Conservation (phyloP, 2,888 invertebrate species). For the Callyntrura sp. region DNA sequence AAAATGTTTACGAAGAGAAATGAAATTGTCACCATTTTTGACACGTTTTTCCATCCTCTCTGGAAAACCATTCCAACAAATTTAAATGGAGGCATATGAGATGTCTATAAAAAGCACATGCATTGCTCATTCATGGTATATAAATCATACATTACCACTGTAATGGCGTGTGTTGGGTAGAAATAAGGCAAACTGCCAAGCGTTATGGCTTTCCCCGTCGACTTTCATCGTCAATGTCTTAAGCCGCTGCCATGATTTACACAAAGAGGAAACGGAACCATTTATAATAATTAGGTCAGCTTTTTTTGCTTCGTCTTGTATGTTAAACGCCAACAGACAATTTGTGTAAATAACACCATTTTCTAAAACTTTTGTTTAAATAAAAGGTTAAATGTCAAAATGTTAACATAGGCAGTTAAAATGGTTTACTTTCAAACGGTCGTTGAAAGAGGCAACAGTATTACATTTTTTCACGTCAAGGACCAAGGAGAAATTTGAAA, state of each 20-base stretch:
- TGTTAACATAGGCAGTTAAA: too few relatives aligned
- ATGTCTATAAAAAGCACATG: neutral
- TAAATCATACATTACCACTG: neutral
- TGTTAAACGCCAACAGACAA: too few relatives aligned
- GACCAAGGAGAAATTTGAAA: too few relatives aligned
- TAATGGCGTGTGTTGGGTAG: neutral
- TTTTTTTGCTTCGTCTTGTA: neutral
- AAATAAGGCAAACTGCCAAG: constrained; percentile 50
- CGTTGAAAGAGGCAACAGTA: too few relatives aligned
- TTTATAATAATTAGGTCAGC: constrained; percentile 30
- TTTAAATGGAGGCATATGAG: neutral
- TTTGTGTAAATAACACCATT: too few relatives aligned
- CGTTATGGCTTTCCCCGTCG: constrained; percentile 21
- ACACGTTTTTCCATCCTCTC: constrained; percentile 47
- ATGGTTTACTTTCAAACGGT: too few relatives aligned
- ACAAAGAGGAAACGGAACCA: constrained; percentile 4
- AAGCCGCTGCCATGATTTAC: neutral
- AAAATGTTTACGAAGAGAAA: constrained; percentile 50
- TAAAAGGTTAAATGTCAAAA: too few relatives aligned
- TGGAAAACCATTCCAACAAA: constrained; percentile 29
- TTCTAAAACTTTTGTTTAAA: too few relatives aligned
- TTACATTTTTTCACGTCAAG: too few relatives aligned
- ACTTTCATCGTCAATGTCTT: constrained; percentile 15
- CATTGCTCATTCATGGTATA: neutral
- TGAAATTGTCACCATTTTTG: constrained; percentile 69